Evolutionary conservation across 2,797 vertebrate genomes (phyloP), one percentile per base, ranked within the genome.

Genomic region (Poecilia gillii): DNA sequence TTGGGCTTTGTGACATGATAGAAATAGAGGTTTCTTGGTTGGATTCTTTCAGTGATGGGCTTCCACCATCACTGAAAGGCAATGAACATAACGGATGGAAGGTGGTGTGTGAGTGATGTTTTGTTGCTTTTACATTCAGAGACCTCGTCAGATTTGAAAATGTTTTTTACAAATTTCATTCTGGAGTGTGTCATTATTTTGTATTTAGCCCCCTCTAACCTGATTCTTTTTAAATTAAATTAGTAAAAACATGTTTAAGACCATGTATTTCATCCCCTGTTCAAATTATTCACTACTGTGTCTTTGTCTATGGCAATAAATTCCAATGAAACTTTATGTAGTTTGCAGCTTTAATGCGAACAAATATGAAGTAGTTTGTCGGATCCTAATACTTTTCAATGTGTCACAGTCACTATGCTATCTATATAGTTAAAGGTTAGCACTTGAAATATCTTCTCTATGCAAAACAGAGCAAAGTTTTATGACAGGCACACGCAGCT

Each of bases 1-100:
- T 92, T 95, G 93, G 95, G 85, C 83, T 87, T 86, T 91, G 92
- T 90, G 89, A 91, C 90, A 90, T 92, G 81, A 93, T 91, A 80
- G 89, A 81, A 92, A 90, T 85, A 85, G 84, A 87, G 84, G 84
- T 82, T 91, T 85, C 84, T 86, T 79, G 84, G 81, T 83, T 81
- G 80, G 88, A 88, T 87, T 90, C 85, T 86, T 92, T 92, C 75
- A 89, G 89, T 84, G 89, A 81, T 93, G 86, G 72, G 84, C 82
- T 77, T 57, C 88, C 84, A 85, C 86, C 92, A 80, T 81, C 16
- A 83, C 90, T 91, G 2, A 86, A 92, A 91, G 87, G 87, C 87
- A 84, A 91, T 43, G 64, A 88, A 81, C 85, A 88, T 83, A 80
- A 71, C 51, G 72, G 77, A 82, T 78, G 84, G 62, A 57, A 80